A percentile compares a stretch with the other conserved stretches of the same genome.
phyloP scores from a whole-genome alignment of 2,888 invertebrate genomes.

The Cantharis rustica region DNA sequence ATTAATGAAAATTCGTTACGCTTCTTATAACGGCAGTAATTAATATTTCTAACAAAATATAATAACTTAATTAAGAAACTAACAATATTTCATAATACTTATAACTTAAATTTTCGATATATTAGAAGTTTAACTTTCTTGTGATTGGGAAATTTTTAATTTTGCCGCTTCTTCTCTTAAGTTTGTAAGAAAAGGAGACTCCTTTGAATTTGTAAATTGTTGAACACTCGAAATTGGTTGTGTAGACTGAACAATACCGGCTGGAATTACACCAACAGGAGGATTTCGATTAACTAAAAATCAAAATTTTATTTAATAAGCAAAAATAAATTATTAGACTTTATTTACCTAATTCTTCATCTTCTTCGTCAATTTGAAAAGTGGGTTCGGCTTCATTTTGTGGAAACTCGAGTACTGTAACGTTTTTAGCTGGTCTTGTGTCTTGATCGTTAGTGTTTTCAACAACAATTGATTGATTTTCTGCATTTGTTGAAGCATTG shows the following conservation, averaged over 20 bases:
- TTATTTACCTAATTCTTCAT: constrained; percentile 50
- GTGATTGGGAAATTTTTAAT: background rate
- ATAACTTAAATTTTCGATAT: background rate
- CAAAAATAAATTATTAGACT: background rate
- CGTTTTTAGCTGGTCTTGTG: constrained; percentile 44
- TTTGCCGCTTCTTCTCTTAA: constrained; percentile 54
- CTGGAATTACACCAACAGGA: constrained; percentile 53
- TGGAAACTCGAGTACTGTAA: constrained; percentile 49
- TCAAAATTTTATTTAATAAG: background rate
- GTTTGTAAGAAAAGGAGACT: constrained; percentile 51
- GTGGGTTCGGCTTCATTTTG: constrained; percentile 46
- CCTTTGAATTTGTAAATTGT: constrained; percentile 56
- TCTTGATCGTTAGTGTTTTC: constrained; percentile 38
- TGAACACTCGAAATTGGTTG: constrained; percentile 51
- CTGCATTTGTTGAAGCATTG: constrained; percentile 41
- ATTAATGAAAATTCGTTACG: background rate
- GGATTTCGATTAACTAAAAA: constrained; percentile 53
- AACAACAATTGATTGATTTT: constrained; percentile 48
- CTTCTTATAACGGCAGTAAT: background rate
- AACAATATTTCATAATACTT: background rate
- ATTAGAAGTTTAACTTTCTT: background rate
- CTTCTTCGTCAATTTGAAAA: constrained; percentile 47
- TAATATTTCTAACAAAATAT: background rate
- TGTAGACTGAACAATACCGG: constrained; percentile 57
- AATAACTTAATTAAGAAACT: background rate